phyloP scores from a whole-genome alignment of 35 echinoderm and acorn worm genomes.

The Stichopus chloronotus region DNA sequence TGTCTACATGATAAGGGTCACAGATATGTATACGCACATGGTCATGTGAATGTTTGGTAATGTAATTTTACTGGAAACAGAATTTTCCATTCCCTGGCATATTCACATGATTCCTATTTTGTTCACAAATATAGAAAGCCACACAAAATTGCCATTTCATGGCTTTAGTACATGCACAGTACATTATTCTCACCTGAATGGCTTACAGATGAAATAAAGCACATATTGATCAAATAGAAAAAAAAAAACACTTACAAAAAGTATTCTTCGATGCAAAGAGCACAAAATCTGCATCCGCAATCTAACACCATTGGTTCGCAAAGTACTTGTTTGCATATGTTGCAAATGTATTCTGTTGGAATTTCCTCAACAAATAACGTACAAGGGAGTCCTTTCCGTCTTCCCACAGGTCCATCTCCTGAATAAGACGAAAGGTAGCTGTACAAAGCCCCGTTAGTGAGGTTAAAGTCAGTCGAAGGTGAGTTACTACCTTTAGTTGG shows the following conservation, averaged over 20 bases:
- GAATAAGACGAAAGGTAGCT: neutral
- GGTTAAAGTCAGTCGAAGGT: neutral
- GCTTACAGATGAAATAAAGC: no score
- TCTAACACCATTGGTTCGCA: conserved; percentile 11
- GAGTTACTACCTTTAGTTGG: neutral
- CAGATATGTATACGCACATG: no score
- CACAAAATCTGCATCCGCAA: conserved; percentile 31
- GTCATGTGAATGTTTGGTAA: no score
- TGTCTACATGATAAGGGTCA: no score
- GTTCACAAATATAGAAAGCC: no score
- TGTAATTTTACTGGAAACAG: no score
- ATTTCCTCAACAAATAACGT: neutral
- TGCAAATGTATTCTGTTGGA: neutral
- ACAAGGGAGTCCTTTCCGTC: neutral
- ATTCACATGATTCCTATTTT: no score
- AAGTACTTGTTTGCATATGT: neutral
- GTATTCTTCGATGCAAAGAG: conserved; percentile 2
- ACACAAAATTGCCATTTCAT: no score
- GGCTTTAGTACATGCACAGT: no score
- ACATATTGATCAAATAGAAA: no score
- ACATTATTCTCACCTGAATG: no score
- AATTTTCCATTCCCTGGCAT: no score
- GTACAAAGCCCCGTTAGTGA: neutral
- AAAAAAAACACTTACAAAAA: neutral
- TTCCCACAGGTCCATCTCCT: neutral